phyloP scores from a whole-genome alignment of 2,888 invertebrate genomes.

The Cephus sareptanus region DNA sequence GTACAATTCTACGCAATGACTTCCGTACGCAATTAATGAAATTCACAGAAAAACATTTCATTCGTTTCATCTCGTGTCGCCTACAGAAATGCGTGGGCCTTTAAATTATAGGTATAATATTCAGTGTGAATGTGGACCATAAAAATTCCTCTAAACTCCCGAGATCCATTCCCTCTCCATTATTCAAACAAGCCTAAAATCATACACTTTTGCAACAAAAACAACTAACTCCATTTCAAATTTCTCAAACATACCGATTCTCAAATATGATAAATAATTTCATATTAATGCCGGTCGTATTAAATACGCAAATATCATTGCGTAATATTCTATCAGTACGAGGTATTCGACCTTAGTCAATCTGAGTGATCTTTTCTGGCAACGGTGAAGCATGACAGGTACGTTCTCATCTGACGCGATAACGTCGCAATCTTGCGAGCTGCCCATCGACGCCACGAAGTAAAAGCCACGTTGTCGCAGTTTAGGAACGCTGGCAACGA shows the following conservation, averaged over 20 bases:
- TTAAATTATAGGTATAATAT: not conserved
- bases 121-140: not conserved
- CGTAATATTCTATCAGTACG: not conserved
- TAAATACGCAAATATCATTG: not conserved
- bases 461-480: conserved; percentile 6
- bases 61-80: not conserved
- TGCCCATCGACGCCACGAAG: conserved; percentile 16
- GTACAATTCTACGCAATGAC: not conserved
- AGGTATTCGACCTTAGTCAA: not conserved
- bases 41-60: not conserved
- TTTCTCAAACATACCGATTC: too few species aligned
- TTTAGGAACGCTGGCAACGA: conserved; percentile 1
- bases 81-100: not conserved
- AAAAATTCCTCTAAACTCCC: not conserved
- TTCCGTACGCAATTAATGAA: not conserved
- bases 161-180: not conserved
- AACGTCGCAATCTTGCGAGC: not conserved
- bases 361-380: not conserved
- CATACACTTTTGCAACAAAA: not conserved
- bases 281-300: not conserved
- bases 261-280: not conserved
- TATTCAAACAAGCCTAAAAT: not conserved
- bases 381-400: too few species aligned
- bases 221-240: not conserved
- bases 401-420: not conserved